A percentile compares a stretch with the other conserved stretches of the same genome.
Conservation (phyloP, 1,140 invertebrate species). For the Dolichoris vasculosae region DNA sequence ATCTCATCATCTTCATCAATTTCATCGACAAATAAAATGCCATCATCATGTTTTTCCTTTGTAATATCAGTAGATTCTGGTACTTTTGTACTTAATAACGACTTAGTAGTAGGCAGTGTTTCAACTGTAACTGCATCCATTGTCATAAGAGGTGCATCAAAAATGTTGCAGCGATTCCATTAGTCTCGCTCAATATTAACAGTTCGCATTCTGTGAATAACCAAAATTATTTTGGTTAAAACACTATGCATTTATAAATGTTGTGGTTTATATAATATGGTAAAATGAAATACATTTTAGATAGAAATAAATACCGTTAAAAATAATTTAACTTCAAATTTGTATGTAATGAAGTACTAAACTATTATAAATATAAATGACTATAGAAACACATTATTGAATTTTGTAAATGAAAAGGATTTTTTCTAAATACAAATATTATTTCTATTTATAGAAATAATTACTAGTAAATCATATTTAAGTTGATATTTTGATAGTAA, state of each 20-base stretch:
- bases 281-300: slow-evolving; percentile 12
- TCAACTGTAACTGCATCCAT: slow-evolving; percentile 66
- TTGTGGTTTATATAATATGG: neutral
- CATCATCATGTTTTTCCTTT: slow-evolving; percentile 64
- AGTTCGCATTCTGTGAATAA: slow-evolving; percentile 59
- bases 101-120: slow-evolving; percentile 59
- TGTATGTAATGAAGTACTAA: neutral
- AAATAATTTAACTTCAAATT: neutral
- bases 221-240: slow-evolving; percentile 53
- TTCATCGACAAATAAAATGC: slow-evolving; percentile 64
- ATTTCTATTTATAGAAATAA: too few species aligned
- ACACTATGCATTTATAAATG: slow-evolving; percentile 33
- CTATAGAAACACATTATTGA: neutral
- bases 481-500: too few species aligned
- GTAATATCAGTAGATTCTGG: slow-evolving; percentile 57
- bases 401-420: too few species aligned
- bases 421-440: too few species aligned
- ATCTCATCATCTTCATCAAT: slow-evolving; percentile 68
- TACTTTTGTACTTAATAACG: slow-evolving; percentile 54
- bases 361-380: neutral
- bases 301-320: neutral
- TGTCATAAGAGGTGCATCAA: slow-evolving; percentile 54
- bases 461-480: too few species aligned
- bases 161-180: slow-evolving; percentile 56
- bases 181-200: slow-evolving; percentile 53